These are phyloP conservation scores for Lethenteron camtschaticum DNA, from an alignment of 2,113 vertebrate species.

Conservation along the genomic window DNA sequence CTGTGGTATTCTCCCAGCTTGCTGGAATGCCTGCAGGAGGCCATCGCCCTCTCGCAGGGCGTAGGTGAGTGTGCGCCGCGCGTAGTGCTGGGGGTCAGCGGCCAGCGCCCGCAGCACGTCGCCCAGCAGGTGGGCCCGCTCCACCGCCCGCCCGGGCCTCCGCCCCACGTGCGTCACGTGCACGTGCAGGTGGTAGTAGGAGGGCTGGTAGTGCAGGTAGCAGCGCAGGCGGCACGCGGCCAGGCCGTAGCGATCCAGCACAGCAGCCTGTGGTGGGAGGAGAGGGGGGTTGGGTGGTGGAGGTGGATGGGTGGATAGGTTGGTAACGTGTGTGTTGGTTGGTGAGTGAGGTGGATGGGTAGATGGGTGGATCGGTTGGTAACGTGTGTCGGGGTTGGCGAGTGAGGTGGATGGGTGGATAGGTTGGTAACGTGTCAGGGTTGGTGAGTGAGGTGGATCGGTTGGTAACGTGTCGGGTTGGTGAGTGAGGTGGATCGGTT, in stretches of 20 bases:
- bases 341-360: too few species aligned
- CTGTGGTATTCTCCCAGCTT: conserved; percentile 19
- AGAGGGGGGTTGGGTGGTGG: conserved; percentile 20
- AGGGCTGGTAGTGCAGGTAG: conserved; percentile 83
- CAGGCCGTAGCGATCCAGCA: conserved; percentile 30
- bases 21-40: conserved; percentile 35
- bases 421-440: too few species aligned
- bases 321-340: too few species aligned
- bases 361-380: too few species aligned
- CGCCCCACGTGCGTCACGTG: conserved; percentile 60
- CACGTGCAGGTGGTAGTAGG: conserved; percentile 76
- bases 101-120: conserved; percentile 59
- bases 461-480: too few species aligned
- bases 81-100: conserved; percentile 29
- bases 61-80: conserved; percentile 35
- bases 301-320: too few species aligned
- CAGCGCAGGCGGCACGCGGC: conserved; percentile 30
- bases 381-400: too few species aligned
- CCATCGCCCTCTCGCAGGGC: conserved; percentile 35
- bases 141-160: conserved; percentile 57
- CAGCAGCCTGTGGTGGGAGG: conserved; percentile 27
- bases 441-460: too few species aligned
- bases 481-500: too few species aligned
- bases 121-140: conserved; percentile 55
- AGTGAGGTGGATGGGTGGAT: too few species aligned